These are phyloP conservation scores for Anarsia innoxiella DNA, from an alignment of 2,888 invertebrate genomes.

Conservation along the genomic window DNA sequence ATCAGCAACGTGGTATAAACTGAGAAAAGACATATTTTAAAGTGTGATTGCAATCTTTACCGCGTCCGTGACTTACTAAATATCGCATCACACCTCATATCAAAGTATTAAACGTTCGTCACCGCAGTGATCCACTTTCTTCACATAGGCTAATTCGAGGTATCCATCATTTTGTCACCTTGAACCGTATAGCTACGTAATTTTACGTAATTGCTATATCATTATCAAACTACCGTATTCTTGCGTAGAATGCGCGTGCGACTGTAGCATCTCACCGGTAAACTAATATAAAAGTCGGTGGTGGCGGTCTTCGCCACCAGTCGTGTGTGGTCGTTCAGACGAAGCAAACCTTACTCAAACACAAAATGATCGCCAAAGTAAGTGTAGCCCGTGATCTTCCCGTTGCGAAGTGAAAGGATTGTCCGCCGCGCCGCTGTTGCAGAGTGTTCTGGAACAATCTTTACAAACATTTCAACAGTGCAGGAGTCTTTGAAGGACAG, in stretches of 20 bases:
- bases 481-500: too few species aligned
- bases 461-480: constrained; percentile 1
- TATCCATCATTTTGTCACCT: constrained; percentile 48
- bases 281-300: constrained; percentile 68
- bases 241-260: constrained; percentile 54
- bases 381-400: constrained; percentile 42
- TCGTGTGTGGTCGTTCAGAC: constrained; percentile 70
- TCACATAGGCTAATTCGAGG: constrained; percentile 26
- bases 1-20: too few species aligned
- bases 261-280: constrained; percentile 49
- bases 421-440: constrained; percentile 12
- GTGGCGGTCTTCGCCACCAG: constrained; percentile 54
- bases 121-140: constrained; percentile 25
- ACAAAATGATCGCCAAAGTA: constrained; percentile 69
- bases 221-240: constrained; percentile 71
- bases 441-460: constrained; percentile 19
- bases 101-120: neutral
- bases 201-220: constrained; percentile 68
- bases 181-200: constrained; percentile 58
- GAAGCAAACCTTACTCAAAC: constrained; percentile 66
- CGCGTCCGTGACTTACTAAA: too few species aligned
- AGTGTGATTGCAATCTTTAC: too few species aligned
- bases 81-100: too few species aligned
- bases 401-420: constrained; percentile 50
- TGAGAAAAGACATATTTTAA: too few species aligned